Base-by-base conservation (phyloP, 2,113 vertebrate species). In the Catharus minimus region DNA sequence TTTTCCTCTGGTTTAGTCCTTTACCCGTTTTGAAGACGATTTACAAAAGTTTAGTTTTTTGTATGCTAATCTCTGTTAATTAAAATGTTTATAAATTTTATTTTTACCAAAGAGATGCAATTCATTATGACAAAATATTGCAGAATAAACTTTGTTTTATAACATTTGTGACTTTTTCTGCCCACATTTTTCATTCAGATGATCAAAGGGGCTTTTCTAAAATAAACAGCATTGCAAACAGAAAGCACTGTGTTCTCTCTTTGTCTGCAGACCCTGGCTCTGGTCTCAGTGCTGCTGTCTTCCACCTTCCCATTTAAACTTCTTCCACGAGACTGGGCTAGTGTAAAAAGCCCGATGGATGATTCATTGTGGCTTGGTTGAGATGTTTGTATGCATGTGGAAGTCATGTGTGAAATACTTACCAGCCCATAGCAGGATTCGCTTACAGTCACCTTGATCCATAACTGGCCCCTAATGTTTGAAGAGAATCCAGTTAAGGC, bases 71-170 rank as follows among this genome's bases (percentile, higher is more conserved):
- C 98, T 99, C 98, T 99, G 98, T 99, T 99, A 98, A 99, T 99
- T 98, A 98, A 99, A 99, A 99, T 98, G 99, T 99, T 99, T 99
- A 99, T 99, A 99, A 99, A 99, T 98, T 99, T 99, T 99, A 99
- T 99, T 99, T 99, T 99, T 99, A 99, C 99, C 99, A 99, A 99
- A 99, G 99, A 99, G 98, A 99, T 99, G 98, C 98, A 98, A 99
- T 99, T 98, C 99, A 98, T 99, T 99, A 99, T 99, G 98, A 99
- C 98, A 98, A 99, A 99, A 98, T 99, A 99, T 99, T 99, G 97
- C 98, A 98, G 97, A 99, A 99, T 99, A 99, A 99, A 98, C 97
- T 97, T 99, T 98, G 98, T 99, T 99, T 98, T 98, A 98, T 98
- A 98, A 97, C 97, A 97, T 95, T 92, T 92, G 93, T 96, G 93